Evolutionary conservation across 2,888 invertebrate species (phyloP).

Genomic region (Dolomedes plantarius): DNA sequence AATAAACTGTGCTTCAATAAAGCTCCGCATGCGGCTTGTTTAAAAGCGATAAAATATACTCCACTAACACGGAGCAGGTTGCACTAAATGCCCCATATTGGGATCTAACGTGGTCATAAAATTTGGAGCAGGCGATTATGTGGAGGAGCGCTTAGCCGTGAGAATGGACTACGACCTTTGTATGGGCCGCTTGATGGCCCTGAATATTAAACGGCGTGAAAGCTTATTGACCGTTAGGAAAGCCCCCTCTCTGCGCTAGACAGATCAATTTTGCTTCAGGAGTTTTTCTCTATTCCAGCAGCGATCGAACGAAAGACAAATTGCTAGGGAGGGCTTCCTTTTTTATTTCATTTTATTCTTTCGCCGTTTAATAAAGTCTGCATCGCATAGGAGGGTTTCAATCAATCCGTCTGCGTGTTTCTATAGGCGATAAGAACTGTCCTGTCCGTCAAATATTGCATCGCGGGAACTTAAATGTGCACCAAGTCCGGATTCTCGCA

Average conservation of each 20-base stretch:
- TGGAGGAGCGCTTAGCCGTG: slow-evolving; percentile 13
- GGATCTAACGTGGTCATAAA: slow-evolving; percentile 62
- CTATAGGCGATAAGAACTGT: slow-evolving; percentile 5
- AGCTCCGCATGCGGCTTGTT: slow-evolving; percentile 53
- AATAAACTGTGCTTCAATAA: slow-evolving; percentile 53
- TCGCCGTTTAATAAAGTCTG: slow-evolving; percentile 51
- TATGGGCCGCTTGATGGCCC: slow-evolving; percentile 56
- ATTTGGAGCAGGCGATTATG: slow-evolving; percentile 43
- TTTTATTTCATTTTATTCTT: slow-evolving; percentile 15
- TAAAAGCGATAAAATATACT: slow-evolving; percentile 69
- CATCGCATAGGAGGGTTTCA: slow-evolving; percentile 18
- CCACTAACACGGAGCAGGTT: slow-evolving; percentile 45
- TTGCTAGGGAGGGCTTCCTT: slow-evolving; percentile 34
- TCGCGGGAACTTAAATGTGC: slow-evolving; percentile 1
- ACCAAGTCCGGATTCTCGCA: background rate
- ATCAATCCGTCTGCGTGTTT: slow-evolving; percentile 42
- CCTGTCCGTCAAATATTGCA: slow-evolving; percentile 9
- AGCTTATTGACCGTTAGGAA: slow-evolving; percentile 65
- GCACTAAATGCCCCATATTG: slow-evolving; percentile 62
- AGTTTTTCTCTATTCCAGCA: slow-evolving; percentile 25
- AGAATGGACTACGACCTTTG: slow-evolving; percentile 61
- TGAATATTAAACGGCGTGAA: slow-evolving; percentile 66
- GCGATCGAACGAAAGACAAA: slow-evolving; percentile 49
- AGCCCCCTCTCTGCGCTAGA: slow-evolving; percentile 25
- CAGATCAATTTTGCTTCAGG: slow-evolving; percentile 61